phyloP scores from a whole-genome alignment of 2,888 invertebrate species.

The Auanema freiburgensis region DNA sequence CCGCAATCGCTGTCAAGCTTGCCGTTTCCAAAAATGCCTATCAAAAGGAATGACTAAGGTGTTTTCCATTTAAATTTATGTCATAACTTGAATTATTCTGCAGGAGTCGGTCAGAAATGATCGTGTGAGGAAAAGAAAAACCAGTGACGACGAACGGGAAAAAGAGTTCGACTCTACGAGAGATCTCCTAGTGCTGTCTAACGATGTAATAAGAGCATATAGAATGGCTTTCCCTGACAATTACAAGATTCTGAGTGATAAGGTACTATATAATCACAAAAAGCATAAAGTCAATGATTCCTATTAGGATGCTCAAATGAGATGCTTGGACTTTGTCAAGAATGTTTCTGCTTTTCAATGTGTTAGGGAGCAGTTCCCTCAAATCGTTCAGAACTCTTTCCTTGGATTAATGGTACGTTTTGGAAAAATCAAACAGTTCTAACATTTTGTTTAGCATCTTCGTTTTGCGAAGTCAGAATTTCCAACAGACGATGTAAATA shows the following conservation, averaged over 20 bases:
- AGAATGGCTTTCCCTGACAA: slow-evolving; percentile 17
- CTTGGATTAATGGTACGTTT: slow-evolving; percentile 9
- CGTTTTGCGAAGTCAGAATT: not conserved
- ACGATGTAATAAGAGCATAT: slow-evolving; percentile 11
- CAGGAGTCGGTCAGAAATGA: slow-evolving; percentile 39
- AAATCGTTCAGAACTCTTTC: slow-evolving; percentile 8
- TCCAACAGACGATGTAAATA: not conserved
- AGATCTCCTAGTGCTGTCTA: slow-evolving; percentile 2
- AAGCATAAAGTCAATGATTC: not conserved
- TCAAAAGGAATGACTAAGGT: slow-evolving; percentile 41
- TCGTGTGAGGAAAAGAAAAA: slow-evolving; percentile 24
- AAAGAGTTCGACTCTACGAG: slow-evolving; percentile 14
- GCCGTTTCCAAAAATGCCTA: slow-evolving; percentile 53
- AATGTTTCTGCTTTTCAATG: slow-evolving; percentile 4
- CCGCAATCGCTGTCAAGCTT: slow-evolving; percentile 54
- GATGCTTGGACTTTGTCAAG: slow-evolving; percentile 11
- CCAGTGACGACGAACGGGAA: slow-evolving; percentile 20
- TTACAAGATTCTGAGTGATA: slow-evolving; percentile 1
- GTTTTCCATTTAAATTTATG: not conserved
- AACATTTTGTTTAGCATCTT: not conserved
- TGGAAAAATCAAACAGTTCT: too few species aligned
- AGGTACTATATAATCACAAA: slow-evolving; percentile 8
- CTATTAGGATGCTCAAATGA: slow-evolving; percentile 11
- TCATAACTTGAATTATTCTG: not conserved
- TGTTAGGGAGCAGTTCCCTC: slow-evolving; percentile 2